Conservation (phyloP, 2,888 invertebrate species). For the Romanomermis culicivorax region DNA sequence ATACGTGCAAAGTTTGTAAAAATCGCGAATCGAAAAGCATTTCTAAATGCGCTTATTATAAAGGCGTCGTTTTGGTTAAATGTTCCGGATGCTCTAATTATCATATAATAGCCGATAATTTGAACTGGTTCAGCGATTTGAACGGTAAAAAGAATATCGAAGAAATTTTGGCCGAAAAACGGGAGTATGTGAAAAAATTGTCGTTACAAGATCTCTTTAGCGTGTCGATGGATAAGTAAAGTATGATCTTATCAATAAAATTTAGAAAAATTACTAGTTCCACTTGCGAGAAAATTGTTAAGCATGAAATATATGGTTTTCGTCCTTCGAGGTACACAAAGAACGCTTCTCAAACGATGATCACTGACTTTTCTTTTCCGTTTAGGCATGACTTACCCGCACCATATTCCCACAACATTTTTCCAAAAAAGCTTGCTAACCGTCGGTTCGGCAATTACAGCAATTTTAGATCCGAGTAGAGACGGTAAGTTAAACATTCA, state of each 20-base stretch:
- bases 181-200: constrained; percentile 45
- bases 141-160: constrained; percentile 51
- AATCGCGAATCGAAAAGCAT: constrained; percentile 55
- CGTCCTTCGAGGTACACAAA: too few relatives aligned
- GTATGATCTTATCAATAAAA: background rate
- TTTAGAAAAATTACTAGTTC: background rate
- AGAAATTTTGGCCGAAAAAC: constrained; percentile 62
- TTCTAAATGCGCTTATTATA: constrained; percentile 58
- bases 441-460: constrained; percentile 63
- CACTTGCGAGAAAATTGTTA: background rate
- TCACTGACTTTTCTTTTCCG: too few relatives aligned
- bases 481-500: constrained; percentile 32
- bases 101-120: constrained; percentile 84
- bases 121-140: constrained; percentile 73
- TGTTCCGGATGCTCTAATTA: constrained; percentile 68
- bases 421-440: constrained; percentile 57
- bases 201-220: background rate
- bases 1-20: constrained; percentile 70
- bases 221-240: background rate
- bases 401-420: constrained; percentile 31
- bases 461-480: constrained; percentile 54
- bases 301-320: too few relatives aligned
- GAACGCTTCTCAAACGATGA: too few relatives aligned
- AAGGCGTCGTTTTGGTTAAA: constrained; percentile 72
- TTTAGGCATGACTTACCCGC: constrained; percentile 21